These are phyloP conservation scores for Spongilla lacustris DNA, from an alignment of 37 sponge, comb jelly and placozoan species.

Conservation along the genomic window DNA sequence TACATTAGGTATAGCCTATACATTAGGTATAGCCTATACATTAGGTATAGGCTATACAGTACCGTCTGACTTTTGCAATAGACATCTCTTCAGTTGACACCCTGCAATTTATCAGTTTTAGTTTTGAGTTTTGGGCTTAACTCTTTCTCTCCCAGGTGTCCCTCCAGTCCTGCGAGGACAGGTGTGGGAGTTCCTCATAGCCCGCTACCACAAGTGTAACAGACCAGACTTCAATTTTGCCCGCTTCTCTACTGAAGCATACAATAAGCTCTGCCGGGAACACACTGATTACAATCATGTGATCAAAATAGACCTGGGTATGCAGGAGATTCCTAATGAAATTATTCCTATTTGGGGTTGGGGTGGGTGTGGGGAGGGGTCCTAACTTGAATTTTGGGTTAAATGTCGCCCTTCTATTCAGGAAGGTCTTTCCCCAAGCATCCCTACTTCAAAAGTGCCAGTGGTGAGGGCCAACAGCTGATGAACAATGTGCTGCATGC, in stretches of 20 bases:
- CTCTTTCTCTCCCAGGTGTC: constrained; percentile 46
- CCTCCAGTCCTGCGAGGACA: constrained; percentile 52
- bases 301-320: constrained; percentile 77
- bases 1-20: too few species aligned
- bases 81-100: too few species aligned
- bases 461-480: constrained; percentile 57
- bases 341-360: too few species aligned
- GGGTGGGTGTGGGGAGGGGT: not conserved
- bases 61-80: too few species aligned
- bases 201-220: constrained; percentile 8
- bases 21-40: too few species aligned
- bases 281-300: constrained; percentile 61
- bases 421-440: constrained; percentile 92
- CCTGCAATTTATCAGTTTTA: too few species aligned
- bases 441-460: constrained; percentile 72
- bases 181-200: constrained; percentile 68
- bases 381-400: not conserved
- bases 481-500: constrained; percentile 78
- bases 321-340: not conserved
- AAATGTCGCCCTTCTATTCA: too few species aligned
- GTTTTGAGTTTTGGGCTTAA: too few species aligned
- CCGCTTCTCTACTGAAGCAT: not conserved
- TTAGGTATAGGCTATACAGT: too few species aligned
- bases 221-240: not conserved
- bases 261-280: constrained; percentile 6